Evolutionary conservation across 2,797 vertebrate species (phyloP).

Genomic region (Microcaecilia unicolor): DNA sequence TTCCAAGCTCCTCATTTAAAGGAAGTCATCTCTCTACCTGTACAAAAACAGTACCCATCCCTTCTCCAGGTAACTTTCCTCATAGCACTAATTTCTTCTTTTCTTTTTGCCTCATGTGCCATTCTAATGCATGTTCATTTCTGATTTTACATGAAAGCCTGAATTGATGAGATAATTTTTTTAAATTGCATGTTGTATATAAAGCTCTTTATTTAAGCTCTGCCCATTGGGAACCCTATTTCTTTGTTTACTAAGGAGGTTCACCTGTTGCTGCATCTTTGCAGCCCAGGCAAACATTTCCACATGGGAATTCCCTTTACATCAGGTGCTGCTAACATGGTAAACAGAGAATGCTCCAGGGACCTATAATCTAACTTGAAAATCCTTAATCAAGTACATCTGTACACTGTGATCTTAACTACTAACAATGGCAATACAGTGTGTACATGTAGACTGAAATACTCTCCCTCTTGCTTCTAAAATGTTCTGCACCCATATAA

Average conservation of each 20-base stretch:
- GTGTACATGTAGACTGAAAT: no score
- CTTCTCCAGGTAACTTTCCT: background rate
- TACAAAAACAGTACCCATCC: background rate
- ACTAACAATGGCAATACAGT: no score
- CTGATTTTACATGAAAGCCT: no score
- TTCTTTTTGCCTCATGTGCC: no score
- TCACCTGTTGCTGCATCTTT: conserved; percentile 8
- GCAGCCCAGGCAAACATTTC: conserved; percentile 6
- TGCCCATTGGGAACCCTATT: background rate
- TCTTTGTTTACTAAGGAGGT: background rate
- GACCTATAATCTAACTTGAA: conserved; percentile 2
- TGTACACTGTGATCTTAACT: no score
- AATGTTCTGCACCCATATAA: no score
- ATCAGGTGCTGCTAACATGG: conserved; percentile 19
- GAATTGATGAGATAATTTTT: no score
- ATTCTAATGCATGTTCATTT: no score
- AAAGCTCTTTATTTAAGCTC: background rate
- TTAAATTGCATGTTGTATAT: background rate
- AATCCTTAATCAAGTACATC: background rate
- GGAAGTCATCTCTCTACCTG: background rate
- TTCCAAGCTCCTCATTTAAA: no score
- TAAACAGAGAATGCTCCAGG: conserved; percentile 18
- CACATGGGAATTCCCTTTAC: conserved; percentile 25
- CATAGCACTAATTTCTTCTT: no score
- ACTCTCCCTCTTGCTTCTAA: no score